These are phyloP conservation scores for Collichthys lucidus DNA, from an alignment of 2,113 vertebrate species.

Conservation along the genomic window DNA sequence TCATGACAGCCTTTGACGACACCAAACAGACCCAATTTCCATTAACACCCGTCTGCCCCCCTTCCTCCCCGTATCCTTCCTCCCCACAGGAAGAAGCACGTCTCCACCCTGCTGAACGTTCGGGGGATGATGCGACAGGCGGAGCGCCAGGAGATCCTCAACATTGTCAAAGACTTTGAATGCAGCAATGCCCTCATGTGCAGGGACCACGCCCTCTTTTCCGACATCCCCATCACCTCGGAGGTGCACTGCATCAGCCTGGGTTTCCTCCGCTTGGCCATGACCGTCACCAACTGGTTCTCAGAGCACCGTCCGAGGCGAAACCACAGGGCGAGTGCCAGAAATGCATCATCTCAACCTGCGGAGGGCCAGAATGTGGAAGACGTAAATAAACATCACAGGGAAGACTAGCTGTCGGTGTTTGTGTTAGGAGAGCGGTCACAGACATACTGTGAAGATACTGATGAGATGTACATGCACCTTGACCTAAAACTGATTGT, in stretches of 20 bases:
- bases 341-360: constrained; percentile 12
- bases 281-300: constrained; percentile 82
- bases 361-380: constrained; percentile 52
- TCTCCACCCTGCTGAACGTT: constrained; percentile 89
- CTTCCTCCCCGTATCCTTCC: constrained; percentile 46
- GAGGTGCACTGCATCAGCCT: constrained; percentile 87
- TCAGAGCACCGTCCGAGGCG: constrained; percentile 75
- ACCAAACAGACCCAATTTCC: constrained; percentile 31
- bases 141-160: constrained; percentile 89
- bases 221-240: constrained; percentile 85
- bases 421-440: constrained; percentile 47
- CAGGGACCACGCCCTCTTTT: constrained; percentile 85
- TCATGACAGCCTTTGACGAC: constrained; percentile 24
- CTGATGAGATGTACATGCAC: constrained; percentile 73
- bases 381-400: constrained; percentile 57
- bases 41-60: constrained; percentile 36
- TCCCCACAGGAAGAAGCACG: constrained; percentile 86
- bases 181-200: constrained; percentile 59
- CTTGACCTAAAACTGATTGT: constrained; percentile 71
- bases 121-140: constrained; percentile 86
- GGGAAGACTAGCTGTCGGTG: constrained; percentile 67
- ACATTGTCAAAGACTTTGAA: constrained; percentile 87
- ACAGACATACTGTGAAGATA: constrained; percentile 52
- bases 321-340: constrained; percentile 21
- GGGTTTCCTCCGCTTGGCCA: constrained; percentile 79